A percentile compares a stretch with the other conserved stretches of the same genome.
These are phyloP conservation scores for Lagodon rhomboides DNA, from an alignment of 2,797 vertebrate genomes.

Conservation along the genomic window DNA sequence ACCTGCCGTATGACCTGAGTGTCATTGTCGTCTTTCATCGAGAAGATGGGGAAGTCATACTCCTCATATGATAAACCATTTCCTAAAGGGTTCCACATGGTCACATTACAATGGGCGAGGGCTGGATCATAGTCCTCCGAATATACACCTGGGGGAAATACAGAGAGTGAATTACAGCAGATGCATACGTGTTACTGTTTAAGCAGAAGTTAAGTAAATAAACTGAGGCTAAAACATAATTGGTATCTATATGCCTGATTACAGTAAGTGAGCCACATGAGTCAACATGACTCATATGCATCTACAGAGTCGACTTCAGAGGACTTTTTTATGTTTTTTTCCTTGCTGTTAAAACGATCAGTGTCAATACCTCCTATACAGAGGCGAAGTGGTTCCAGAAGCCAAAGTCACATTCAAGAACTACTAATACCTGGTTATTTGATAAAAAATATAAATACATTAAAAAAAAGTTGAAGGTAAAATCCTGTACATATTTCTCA, in stretches of 20 bases:
- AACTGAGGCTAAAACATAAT: rapidly evolving
- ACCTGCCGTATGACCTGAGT: conserved; percentile 92
- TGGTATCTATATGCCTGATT: neutral
- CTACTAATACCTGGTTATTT: neutral
- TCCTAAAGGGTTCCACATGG: conserved; percentile 90
- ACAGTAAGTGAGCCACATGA: neutral
- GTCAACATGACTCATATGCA: neutral
- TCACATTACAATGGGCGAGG: conserved; percentile 87
- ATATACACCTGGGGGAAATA: conserved; percentile 87
- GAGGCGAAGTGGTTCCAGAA: rapidly evolving
- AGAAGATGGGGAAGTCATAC: conserved; percentile 94
- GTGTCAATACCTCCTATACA: neutral
- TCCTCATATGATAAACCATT: conserved; percentile 92
- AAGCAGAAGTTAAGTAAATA: neutral
- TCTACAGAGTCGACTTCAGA: neutral
- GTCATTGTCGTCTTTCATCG: conserved; percentile 92
- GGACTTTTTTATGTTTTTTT: neutral
- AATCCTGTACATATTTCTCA: no score
- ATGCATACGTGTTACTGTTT: no score
- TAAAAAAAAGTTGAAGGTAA: no score
- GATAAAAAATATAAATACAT: neutral
- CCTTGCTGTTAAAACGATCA: no score
- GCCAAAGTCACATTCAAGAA: neutral
- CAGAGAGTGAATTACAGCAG: neutral
- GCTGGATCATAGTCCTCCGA: conserved; percentile 85